These are phyloP conservation scores for Dipodomys merriami DNA, from an alignment of 2,113 vertebrate species.

Conservation along the genomic window DNA sequence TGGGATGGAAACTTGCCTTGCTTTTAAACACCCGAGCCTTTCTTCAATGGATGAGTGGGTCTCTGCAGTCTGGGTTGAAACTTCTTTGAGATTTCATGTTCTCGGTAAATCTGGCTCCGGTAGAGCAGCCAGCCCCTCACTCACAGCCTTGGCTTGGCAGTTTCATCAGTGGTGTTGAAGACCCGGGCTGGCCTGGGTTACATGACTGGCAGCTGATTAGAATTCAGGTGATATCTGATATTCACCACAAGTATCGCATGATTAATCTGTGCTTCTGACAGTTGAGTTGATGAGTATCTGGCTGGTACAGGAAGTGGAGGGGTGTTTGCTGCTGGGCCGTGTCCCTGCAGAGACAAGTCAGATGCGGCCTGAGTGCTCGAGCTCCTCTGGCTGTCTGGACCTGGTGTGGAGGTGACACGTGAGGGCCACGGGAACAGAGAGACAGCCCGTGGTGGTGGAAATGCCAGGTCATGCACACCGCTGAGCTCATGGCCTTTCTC, in stretches of 20 bases:
- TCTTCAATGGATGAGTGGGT: not conserved
- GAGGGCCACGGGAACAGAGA: not conserved
- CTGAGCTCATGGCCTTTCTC: rapidly evolving
- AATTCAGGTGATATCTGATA: not conserved
- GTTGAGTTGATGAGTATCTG: not conserved
- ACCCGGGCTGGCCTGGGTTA: not conserved
- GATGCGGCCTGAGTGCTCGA: too few species aligned
- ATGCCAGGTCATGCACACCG: not conserved
- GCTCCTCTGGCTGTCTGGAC: not conserved
- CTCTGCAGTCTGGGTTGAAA: not conserved
- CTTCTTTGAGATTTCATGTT: not conserved
- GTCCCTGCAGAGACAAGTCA: too few species aligned
- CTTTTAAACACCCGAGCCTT: not conserved
- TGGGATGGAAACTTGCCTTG: not conserved
- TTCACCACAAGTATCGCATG: not conserved
- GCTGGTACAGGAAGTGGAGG: not conserved
- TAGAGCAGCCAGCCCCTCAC: rapidly evolving
- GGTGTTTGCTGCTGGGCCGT: rapidly evolving
- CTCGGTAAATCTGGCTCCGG: not conserved
- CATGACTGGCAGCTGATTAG: conserved; percentile 10
- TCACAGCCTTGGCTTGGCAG: not conserved
- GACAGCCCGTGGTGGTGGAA: not conserved
- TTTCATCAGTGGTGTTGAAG: conserved; percentile 1
- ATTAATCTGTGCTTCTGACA: not conserved
- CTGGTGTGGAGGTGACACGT: not conserved